Evolutionary conservation across 37 sponge, comb jelly and placozoan species (phyloP).

Genomic region (Chondrosia reniformis): DNA sequence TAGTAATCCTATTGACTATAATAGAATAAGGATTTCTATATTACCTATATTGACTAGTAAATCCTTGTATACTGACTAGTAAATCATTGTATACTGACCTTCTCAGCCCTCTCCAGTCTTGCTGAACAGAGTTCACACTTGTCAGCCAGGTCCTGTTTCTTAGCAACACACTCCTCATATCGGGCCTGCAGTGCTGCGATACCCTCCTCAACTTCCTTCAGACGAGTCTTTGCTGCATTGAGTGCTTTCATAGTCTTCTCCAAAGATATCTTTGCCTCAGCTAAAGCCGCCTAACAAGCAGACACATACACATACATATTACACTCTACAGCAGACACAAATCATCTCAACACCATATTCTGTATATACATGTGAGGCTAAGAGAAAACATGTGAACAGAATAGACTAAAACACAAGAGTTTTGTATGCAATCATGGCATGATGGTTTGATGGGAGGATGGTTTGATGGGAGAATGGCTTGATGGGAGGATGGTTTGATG

Average conservation of each 20-base stretch:
- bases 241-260: conserved; percentile 76
- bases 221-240: conserved; percentile 79
- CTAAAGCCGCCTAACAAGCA: conserved; percentile 54
- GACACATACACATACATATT: too few species aligned
- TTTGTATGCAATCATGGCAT: too few species aligned
- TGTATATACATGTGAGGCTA: too few species aligned
- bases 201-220: conserved; percentile 93
- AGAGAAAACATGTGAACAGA: too few species aligned
- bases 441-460: too few species aligned
- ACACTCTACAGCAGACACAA: too few species aligned
- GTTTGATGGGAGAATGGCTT: too few species aligned
- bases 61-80: not conserved
- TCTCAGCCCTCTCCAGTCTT: conserved; percentile 87
- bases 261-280: conserved; percentile 76
- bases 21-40: not conserved
- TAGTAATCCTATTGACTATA: not conserved
- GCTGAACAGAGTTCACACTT: conserved; percentile 89
- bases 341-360: too few species aligned
- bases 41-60: not conserved
- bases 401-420: too few species aligned
- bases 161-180: conserved; percentile 89
- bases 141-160: conserved; percentile 90
- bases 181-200: conserved; percentile 75
- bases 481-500: too few species aligned
- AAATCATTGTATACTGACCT: conserved; percentile 42